Conservation (phyloP, 2,888 invertebrate genomes). For the Watsonalla cultraria region DNA sequence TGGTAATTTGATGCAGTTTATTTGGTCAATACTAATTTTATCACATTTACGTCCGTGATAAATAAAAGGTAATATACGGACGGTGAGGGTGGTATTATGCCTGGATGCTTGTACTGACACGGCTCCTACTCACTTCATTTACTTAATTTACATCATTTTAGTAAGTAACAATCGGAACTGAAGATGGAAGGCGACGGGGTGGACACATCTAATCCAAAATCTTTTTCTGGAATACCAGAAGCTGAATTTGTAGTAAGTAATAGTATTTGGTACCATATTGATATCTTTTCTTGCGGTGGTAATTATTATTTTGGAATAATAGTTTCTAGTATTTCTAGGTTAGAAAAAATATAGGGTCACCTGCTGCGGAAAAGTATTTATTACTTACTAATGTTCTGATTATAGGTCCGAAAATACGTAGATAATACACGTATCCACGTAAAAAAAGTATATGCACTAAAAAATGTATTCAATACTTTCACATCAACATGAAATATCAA, state of each 20-base stretch:
- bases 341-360: neutral
- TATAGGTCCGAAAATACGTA: too few species aligned
- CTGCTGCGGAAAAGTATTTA: neutral
- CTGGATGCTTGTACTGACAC: neutral
- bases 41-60: too few species aligned
- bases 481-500: too few species aligned
- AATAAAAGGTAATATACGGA: too few species aligned
- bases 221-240: constrained; percentile 92
- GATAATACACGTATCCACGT: too few species aligned
- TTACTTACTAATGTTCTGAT: neutral
- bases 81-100: too few species aligned
- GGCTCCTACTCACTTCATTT: neutral
- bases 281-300: neutral
- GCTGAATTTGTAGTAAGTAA: constrained; percentile 90
- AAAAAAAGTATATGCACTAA: too few species aligned
- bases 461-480: too few species aligned
- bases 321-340: constrained; percentile 6
- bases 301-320: neutral
- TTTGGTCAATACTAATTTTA: too few species aligned
- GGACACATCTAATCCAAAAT: constrained; percentile 64
- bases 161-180: neutral
- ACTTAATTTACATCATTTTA: neutral
- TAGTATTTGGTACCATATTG: neutral
- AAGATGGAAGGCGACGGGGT: constrained; percentile 67
- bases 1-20: too few species aligned